Evolutionary conservation across 2,888 invertebrate genomes (phyloP).

Genomic region (Ypsolopha scabrella): DNA sequence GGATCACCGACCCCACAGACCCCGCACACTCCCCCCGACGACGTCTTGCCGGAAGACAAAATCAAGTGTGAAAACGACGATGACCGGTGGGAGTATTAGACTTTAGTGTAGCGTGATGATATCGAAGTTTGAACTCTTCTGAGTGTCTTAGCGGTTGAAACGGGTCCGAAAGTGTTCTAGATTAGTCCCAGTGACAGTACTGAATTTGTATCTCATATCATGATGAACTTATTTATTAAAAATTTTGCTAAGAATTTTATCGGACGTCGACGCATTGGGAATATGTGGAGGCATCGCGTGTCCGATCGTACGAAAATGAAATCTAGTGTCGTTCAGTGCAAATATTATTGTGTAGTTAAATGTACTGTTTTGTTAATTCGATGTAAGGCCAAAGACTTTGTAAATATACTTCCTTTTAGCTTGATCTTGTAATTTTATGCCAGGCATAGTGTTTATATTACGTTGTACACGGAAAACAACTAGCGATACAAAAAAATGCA

Average conservation of each 20-base stretch:
- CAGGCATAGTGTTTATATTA: slow-evolving; percentile 22
- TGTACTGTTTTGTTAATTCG: slow-evolving; percentile 35
- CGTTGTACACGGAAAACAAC: slow-evolving; percentile 30
- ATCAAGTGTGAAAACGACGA: slow-evolving; percentile 73
- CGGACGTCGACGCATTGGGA: slow-evolving; percentile 7
- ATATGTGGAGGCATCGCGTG: slow-evolving; percentile 11
- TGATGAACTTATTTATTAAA: slow-evolving; percentile 26
- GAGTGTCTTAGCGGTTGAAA: slow-evolving; percentile 22
- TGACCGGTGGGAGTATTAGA: slow-evolving; percentile 74
- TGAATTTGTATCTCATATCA: slow-evolving; percentile 17
- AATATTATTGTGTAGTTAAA: slow-evolving; percentile 36
- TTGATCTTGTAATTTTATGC: slow-evolving; percentile 29
- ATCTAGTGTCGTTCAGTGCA: slow-evolving; percentile 30
- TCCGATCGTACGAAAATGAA: not conserved
- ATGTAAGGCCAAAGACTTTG: slow-evolving; percentile 67
- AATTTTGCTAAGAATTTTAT: slow-evolving; percentile 4
- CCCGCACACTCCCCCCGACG: slow-evolving; percentile 27
- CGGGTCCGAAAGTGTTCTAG: slow-evolving; percentile 26
- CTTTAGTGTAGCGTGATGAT: slow-evolving; percentile 9
- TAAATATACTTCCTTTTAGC: slow-evolving; percentile 39
- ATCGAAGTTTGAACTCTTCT: not conserved
- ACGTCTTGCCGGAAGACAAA: slow-evolving; percentile 56
- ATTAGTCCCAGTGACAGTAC: slow-evolving; percentile 17
- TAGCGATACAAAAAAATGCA: slow-evolving; percentile 62
- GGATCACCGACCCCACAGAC: slow-evolving; percentile 21